phyloP scores from a whole-genome alignment of 2,888 invertebrate species.

The Acanthacorydalis orientalis region DNA sequence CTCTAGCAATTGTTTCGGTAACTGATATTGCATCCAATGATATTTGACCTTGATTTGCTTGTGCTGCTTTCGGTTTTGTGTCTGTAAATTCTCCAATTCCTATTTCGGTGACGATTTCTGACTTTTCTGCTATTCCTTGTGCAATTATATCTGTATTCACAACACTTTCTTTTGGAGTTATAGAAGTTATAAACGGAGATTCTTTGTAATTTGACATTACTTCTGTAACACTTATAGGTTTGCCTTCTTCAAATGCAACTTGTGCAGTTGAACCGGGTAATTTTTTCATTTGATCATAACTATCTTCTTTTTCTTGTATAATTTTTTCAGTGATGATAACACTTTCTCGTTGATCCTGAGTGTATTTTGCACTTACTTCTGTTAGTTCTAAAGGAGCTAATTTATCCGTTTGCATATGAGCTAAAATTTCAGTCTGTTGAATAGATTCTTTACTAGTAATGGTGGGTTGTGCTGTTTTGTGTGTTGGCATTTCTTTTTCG shows the following conservation, averaged over 20 bases:
- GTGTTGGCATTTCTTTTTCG: constrained; percentile 19
- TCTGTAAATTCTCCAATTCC: constrained; percentile 13
- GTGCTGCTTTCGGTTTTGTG: constrained; percentile 13
- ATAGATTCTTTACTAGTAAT: constrained; percentile 21
- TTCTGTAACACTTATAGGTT: constrained; percentile 15
- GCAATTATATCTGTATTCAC: constrained; percentile 7
- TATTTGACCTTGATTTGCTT: constrained; percentile 18
- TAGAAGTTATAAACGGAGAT: constrained; percentile 10
- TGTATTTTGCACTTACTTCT: constrained; percentile 16
- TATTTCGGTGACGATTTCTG: constrained; percentile 20
- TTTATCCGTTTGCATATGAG: constrained; percentile 16
- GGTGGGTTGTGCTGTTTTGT: constrained; percentile 21
- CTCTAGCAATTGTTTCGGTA: constrained; percentile 19
- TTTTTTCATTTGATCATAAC: constrained; percentile 13
- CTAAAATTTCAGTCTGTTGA: constrained; percentile 22
- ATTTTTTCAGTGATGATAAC: constrained; percentile 30
- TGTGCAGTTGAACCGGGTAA: constrained; percentile 11
- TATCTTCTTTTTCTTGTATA: constrained; percentile 27
- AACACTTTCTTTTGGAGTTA: constrained; percentile 10
- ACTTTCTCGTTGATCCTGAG: constrained; percentile 28
- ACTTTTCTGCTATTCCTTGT: constrained; percentile 24
- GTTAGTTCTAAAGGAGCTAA: constrained; percentile 15
- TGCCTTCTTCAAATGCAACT: constrained; percentile 13
- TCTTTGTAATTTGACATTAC: constrained; percentile 15
- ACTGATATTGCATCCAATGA: constrained; percentile 16